Base-by-base conservation (phyloP, 2,888 invertebrate species). In the Agrochola litura region DNA sequence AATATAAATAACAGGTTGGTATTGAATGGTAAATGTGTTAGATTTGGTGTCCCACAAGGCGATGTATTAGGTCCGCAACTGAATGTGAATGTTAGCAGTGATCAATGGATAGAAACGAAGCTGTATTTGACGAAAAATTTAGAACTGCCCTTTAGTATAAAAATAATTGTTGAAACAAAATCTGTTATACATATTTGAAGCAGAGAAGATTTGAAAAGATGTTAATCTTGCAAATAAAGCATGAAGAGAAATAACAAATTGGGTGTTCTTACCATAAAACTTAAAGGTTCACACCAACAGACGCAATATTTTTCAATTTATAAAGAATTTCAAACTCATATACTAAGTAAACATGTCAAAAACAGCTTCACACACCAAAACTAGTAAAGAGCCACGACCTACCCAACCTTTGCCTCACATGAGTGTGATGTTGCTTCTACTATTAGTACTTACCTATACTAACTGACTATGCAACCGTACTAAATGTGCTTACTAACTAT, bases 1-100 rank as follows among this genome's bases (percentile, higher is more conserved):
- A 73, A 79, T 76, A 71, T 73, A 64, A 67, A 69, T 69, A 73
- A 70, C 76, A 88, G 66, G 77, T 79, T 85, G 67, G 77, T 88
- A 83, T 83, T 84, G 71, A 84, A 87, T 86, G 64, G 66, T 84
- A 82, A 83, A 84, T 85, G 82, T 90, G 86, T 90, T 93, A 93
- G 91, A 89, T 84, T 91, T 90, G 91, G 89, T 93, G 92, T 93
- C 79, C 89, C 91, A 78, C 90, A 91, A 91, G 91, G 92, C 84
- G 79, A 85, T 89, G 84, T 88, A 79, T 70, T 91, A 88, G 88
- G 89, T 71, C 91, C 89, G 84, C 78, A 87, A 87, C 73, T 92
- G 77, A 89, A 90, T 91, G 89, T 91, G 71, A 87, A 86, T 88
- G 88, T 91, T 87, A 83, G 87, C 69, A 77, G 82, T 84, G 81